These are phyloP conservation scores for Aurelia aurita complex sp. Pacific DNA, from an alignment of 30 jellyfish, hydroid and myxozoan genomes.

Conservation along the genomic window DNA sequence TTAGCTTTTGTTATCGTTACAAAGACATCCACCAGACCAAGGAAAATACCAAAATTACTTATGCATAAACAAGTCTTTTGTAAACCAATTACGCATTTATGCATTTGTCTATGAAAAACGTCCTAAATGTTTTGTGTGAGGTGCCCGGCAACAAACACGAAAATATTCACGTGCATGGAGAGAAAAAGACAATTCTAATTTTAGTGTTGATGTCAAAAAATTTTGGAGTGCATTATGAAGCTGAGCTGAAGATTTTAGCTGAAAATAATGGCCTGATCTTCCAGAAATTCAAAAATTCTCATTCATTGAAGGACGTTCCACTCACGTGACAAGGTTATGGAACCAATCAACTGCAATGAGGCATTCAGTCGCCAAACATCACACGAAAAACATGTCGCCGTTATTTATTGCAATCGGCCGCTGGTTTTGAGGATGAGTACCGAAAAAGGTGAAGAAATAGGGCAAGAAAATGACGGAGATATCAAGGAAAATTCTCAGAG, in stretches of 20 bases:
- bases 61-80: not conserved
- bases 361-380: conserved; percentile 12
- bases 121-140: no score
- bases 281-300: no score
- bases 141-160: no score
- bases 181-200: no score
- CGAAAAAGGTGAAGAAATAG: not conserved
- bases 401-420: conserved; percentile 13
- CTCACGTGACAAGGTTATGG: not conserved
- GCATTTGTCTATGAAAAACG: no score
- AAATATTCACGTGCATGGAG: no score
- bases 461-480: conserved; percentile 8
- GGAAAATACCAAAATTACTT: not conserved
- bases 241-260: no score
- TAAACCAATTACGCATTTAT: not conserved
- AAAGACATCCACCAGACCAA: conserved; percentile 4
- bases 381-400: conserved; percentile 15
- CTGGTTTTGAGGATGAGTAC: conserved; percentile 6
- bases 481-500: not conserved
- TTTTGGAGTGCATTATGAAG: no score
- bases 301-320: no score
- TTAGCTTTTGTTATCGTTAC: not conserved
- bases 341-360: conserved; percentile 2
- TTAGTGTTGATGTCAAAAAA: no score
- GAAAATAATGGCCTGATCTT: no score